Conservation (phyloP, 2,888 invertebrate species). For the Fragum sueziense region DNA sequence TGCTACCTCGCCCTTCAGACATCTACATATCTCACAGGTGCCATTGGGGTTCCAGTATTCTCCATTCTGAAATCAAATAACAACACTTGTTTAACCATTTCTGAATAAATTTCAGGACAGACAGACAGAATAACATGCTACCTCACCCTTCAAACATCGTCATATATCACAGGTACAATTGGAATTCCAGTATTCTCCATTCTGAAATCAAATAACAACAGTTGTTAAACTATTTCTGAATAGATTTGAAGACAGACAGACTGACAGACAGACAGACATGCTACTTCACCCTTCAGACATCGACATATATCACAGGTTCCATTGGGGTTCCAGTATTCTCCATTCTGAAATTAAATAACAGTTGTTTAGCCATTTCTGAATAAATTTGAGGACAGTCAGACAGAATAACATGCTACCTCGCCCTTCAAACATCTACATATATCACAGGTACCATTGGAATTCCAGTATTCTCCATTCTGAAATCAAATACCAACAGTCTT, state of each 20-base stretch:
- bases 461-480: slow-evolving; percentile 40
- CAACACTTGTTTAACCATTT: too few species aligned
- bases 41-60: slow-evolving; percentile 24
- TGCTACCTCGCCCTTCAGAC: slow-evolving; percentile 25
- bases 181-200: slow-evolving; percentile 34
- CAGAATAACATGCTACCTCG: slow-evolving; percentile 11
- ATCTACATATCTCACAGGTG: slow-evolving; percentile 46
- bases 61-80: slow-evolving; percentile 29
- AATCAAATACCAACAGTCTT: not conserved
- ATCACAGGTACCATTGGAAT: slow-evolving; percentile 29
- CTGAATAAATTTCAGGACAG: too few species aligned
- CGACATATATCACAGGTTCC: slow-evolving; percentile 43
- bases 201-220: slow-evolving; percentile 14
- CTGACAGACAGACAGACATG: slow-evolving; percentile 16
- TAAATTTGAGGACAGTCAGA: too few species aligned
- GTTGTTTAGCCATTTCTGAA: too few species aligned
- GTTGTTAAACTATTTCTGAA: too few species aligned
- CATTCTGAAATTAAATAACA: slow-evolving; percentile 25
- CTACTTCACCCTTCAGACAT: slow-evolving; percentile 32
- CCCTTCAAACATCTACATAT: slow-evolving; percentile 45
- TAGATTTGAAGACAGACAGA: too few species aligned
- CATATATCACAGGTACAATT: slow-evolving; percentile 38
- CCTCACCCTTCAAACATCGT: slow-evolving; percentile 38
- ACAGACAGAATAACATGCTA: slow-evolving; percentile 9
- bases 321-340: slow-evolving; percentile 26